Conservation (phyloP, 2,888 invertebrate genomes). For the Euzetes globulus region DNA sequence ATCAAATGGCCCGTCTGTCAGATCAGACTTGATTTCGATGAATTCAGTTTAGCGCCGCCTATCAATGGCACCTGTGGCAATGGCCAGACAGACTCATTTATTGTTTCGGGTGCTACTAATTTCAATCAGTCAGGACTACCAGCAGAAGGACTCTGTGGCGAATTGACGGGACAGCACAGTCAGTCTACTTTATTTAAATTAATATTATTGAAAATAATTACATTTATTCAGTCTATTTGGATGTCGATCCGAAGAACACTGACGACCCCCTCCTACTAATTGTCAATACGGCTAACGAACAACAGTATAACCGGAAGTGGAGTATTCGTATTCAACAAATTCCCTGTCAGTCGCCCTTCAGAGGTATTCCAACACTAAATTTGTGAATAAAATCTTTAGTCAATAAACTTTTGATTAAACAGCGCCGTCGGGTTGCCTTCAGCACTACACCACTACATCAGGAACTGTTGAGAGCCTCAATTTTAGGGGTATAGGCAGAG, state of each 20-base stretch:
- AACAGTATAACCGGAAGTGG: conserved; percentile 38
- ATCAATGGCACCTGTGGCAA: conserved; percentile 59
- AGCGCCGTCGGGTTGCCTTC: conserved; percentile 39
- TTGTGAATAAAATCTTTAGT: background rate
- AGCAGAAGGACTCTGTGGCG: conserved; percentile 70
- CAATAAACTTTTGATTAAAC: background rate
- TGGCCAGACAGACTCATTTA: conserved; percentile 62
- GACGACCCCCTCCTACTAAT: conserved; percentile 36
- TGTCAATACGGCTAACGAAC: conserved; percentile 38
- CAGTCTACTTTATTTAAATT: background rate
- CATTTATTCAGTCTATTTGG: conserved; percentile 33
- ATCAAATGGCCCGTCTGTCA: conserved; percentile 58
- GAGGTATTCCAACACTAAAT: conserved; percentile 5
- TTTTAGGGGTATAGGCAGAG: conserved; percentile 33
- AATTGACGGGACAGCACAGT: conserved; percentile 65
- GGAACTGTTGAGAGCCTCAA: conserved; percentile 38
- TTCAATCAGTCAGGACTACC: conserved; percentile 39
- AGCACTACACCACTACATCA: conserved; percentile 34
- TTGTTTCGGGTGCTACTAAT: conserved; percentile 46
- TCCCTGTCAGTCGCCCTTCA: conserved; percentile 37
- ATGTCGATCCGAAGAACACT: conserved; percentile 37
- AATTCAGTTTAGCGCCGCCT: conserved; percentile 52
- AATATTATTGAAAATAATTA: background rate
- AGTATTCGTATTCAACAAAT: conserved; percentile 37
- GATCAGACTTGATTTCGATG: conserved; percentile 65